Base-by-base conservation (phyloP, 1,140 invertebrate genomes). In the Caenorhabditis inopinata region DNA sequence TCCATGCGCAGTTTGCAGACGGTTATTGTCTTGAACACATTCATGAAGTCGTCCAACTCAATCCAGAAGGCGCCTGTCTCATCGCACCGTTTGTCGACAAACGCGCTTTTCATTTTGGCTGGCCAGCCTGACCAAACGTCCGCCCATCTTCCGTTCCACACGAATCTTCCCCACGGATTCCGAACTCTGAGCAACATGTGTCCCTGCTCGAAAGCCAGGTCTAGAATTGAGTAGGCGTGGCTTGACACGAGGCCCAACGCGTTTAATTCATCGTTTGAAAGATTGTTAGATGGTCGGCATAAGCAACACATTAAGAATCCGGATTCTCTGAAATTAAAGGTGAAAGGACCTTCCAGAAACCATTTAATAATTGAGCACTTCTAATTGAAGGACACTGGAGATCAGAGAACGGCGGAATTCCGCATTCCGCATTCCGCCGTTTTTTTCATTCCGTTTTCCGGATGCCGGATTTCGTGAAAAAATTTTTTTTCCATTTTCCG, bases 111-210 rank as follows among this genome's bases (percentile, higher is more conserved):
- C 38, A 94, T 89, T 58, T 93, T 92, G 7, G 91, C 90, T 0
- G 94, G 95, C 96, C 96, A 98, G 47, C 93, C 90, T 0, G 92
- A 89, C 49, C 95, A 97, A 81, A 93, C 92, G 85, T 96, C 94
- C 4, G 94, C 94, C 95, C 96, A 98, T 85, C 96, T 94, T 11
- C 96, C 96, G 83, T 94, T 93, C 96, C 96, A 99, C 42, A 94
- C 95, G 89, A 96, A 98, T 88, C 96, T 94, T 2, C 96, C 96
- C 96, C 96, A 98, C 0, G 96, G 96, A 92, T 98, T 98, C 27
- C 96, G 92, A 14, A 99, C 89, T 84, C 95, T 92, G 9, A 98
- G 89, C 62, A 98, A 90, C 80, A 90, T 86, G 82, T 90, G 85
- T 79, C 87, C 88, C 42, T 90, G 88, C 23, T 91, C 84, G 80